A percentile compares a stretch with the other conserved stretches of the same genome.
These are phyloP conservation scores for Cheiracanthium punctorium DNA, from an alignment of 2,888 invertebrate genomes.

Conservation along the genomic window DNA sequence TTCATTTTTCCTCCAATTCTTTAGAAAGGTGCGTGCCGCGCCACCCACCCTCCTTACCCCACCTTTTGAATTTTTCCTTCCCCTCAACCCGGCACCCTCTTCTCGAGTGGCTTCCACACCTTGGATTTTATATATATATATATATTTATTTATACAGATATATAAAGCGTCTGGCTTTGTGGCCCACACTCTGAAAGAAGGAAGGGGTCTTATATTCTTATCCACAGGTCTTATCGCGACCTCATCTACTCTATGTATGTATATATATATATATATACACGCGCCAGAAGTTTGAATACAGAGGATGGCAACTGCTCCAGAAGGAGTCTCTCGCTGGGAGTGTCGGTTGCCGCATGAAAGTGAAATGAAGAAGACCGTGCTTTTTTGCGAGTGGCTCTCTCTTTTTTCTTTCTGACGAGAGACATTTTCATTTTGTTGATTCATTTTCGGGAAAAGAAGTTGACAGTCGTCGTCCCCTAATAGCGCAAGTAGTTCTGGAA, in stretches of 20 bases:
- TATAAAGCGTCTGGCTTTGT: not conserved
- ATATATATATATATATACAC: not conserved
- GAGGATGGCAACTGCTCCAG: not conserved
- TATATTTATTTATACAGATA: not conserved
- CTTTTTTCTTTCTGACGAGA: too few species aligned
- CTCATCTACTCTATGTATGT: too few species aligned
- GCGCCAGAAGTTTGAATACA: not conserved
- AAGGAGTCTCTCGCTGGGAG: not conserved
- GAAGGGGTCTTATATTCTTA: constrained; percentile 42
- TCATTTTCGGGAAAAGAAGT: too few species aligned
- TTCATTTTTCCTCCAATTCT: constrained; percentile 70
- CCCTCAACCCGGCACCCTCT: constrained; percentile 4
- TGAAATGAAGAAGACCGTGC: too few species aligned
- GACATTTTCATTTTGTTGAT: too few species aligned
- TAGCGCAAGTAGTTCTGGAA: too few species aligned
- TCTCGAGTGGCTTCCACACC: constrained; percentile 36
- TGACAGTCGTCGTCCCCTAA: too few species aligned
- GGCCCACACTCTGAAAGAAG: not conserved
- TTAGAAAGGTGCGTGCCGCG: constrained; percentile 59
- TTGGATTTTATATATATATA: not conserved
- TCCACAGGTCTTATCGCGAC: constrained; percentile 58
- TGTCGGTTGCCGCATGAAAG: not conserved
- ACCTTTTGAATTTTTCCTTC: constrained; percentile 42
- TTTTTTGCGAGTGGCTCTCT: too few species aligned
- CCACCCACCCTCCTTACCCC: constrained; percentile 33